These are phyloP conservation scores for Clistopyga incitator DNA, from an alignment of 2,888 invertebrate species.

Conservation along the genomic window DNA sequence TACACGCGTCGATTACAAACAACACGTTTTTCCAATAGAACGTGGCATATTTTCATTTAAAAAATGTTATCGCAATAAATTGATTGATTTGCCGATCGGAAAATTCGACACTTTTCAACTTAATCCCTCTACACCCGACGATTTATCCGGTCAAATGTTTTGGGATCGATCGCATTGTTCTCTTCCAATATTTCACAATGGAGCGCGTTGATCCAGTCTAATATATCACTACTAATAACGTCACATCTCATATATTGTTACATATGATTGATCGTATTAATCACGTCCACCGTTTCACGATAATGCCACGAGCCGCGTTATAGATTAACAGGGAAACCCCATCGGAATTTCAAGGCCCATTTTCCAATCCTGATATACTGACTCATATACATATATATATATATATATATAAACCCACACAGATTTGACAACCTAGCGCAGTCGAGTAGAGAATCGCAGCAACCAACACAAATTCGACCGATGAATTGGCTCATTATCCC, in stretches of 20 bases:
- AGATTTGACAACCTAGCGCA: neutral
- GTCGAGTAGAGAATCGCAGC: constrained; percentile 24
- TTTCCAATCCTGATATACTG: neutral
- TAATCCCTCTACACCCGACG: too few relatives aligned
- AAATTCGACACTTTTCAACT: too few relatives aligned
- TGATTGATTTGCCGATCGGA: too few relatives aligned
- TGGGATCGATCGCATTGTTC: too few relatives aligned
- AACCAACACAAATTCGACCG: constrained; percentile 47
- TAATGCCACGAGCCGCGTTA: neutral
- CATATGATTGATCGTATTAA: neutral
- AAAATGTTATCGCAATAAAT: too few relatives aligned
- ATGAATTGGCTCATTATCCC: constrained; percentile 69
- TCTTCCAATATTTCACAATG: neutral
- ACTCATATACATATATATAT: too few relatives aligned
- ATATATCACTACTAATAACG: neutral
- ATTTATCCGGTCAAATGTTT: too few relatives aligned
- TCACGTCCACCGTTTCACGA: neutral
- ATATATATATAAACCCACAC: neutral
- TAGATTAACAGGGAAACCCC: neutral
- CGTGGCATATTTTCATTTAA: too few relatives aligned
- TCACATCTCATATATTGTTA: neutral
- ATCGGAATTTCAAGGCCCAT: neutral
- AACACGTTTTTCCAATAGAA: too few relatives aligned
- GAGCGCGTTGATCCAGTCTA: neutral
- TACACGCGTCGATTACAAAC: too few relatives aligned